Conservation (phyloP, 2,113 vertebrate genomes). For the Nannospalax galili region DNA sequence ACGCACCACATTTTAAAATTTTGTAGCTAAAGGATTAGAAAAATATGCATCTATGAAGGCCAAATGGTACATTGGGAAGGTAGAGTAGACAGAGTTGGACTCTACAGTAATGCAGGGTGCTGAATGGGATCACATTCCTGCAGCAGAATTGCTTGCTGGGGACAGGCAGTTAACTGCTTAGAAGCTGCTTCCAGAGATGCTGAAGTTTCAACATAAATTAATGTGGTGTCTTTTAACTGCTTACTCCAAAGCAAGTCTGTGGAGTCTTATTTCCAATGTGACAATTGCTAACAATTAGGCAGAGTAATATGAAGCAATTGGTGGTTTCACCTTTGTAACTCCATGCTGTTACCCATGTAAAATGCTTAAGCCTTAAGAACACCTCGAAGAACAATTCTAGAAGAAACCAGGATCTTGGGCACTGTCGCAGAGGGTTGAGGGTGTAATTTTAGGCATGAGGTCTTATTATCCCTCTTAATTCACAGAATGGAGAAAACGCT, state of each 20-base stretch:
- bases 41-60: neutral
- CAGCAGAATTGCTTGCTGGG: neutral
- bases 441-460: neutral
- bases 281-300: neutral
- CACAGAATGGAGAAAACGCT: neutral
- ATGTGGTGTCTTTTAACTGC: neutral
- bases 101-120: neutral
- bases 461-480: neutral
- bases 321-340: neutral
- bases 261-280: neutral
- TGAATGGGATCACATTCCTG: neutral
- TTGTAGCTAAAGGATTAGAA: neutral
- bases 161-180: neutral
- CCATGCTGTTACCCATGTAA: neutral
- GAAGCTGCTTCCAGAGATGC: neutral
- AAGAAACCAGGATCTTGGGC: neutral
- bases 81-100: neutral
- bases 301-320: slow-evolving; percentile 7
- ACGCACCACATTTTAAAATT: neutral
- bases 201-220: neutral
- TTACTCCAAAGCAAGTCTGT: neutral
- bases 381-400: slow-evolving; percentile 1
- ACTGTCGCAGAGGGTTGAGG: neutral
- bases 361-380: slow-evolving; percentile 22
- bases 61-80: neutral